Conservation (phyloP, 2,797 vertebrate genomes). For the Eupleurogrammus muticus region DNA sequence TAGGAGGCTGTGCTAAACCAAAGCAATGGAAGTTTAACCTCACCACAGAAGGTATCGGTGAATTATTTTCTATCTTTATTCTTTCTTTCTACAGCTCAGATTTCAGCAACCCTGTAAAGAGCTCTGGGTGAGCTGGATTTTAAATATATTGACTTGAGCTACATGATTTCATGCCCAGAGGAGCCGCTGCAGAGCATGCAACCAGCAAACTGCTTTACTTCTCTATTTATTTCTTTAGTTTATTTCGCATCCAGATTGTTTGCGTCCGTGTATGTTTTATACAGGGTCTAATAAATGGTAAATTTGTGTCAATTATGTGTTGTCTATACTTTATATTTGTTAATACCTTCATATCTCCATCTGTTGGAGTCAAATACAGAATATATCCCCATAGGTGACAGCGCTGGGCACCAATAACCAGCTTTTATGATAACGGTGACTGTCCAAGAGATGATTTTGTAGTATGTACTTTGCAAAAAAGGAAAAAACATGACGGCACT, state of each 20-base stretch:
- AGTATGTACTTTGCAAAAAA: too few relatives aligned
- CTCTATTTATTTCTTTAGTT: too few relatives aligned
- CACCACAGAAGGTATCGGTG: constrained; percentile 15
- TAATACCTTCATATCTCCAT: too few relatives aligned
- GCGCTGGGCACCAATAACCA: too few relatives aligned
- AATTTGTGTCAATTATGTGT: neutral
- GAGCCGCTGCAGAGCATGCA: neutral
- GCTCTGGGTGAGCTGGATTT: constrained; percentile 27
- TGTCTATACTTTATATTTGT: too few relatives aligned
- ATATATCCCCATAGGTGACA: too few relatives aligned
- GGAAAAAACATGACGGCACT: too few relatives aligned
- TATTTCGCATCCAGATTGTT: constrained; percentile 23
- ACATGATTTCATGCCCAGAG: constrained; percentile 24
- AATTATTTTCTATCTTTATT: constrained; percentile 20
- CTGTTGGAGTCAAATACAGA: too few relatives aligned
- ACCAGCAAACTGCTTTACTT: constrained; percentile 31
- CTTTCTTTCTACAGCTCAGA: constrained; percentile 9
- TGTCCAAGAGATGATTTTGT: too few relatives aligned
- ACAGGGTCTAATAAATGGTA: constrained; percentile 8
- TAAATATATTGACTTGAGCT: constrained; percentile 36
- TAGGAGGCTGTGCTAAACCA: constrained; percentile 18
- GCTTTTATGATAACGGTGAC: too few relatives aligned
- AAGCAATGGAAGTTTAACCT: constrained; percentile 18
- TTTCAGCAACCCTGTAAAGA: constrained; percentile 33
- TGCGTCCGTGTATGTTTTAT: constrained; percentile 34